phyloP scores from a whole-genome alignment of 2,113 vertebrate genomes.

The Calyptomena viridis region DNA sequence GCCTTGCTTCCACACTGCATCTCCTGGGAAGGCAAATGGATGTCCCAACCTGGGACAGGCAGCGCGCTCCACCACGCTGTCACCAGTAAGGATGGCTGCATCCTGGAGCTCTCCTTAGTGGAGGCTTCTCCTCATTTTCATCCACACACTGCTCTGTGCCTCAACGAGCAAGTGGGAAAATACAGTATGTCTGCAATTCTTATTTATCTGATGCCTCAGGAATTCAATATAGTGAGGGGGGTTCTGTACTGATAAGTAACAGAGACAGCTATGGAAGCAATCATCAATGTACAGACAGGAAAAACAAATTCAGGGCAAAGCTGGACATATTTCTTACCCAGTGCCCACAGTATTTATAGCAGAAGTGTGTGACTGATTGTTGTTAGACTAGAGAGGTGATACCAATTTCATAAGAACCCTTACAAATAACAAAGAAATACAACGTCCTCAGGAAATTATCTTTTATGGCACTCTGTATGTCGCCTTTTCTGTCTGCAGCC shows the following conservation, averaged over 20 bases:
- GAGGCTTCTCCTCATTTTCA: neutral
- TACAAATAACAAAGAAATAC: neutral
- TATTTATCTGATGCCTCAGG: neutral
- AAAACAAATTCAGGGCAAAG: neutral
- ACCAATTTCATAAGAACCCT: neutral
- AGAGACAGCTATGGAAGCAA: neutral
- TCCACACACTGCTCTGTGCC: neutral
- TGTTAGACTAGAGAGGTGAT: neutral
- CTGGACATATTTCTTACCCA: neutral
- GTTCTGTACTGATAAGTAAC: neutral
- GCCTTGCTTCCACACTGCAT: neutral
- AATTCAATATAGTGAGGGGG: neutral
- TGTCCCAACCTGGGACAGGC: neutral
- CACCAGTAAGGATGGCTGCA: neutral
- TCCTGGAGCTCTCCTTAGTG: neutral
- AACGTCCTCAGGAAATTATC: neutral
- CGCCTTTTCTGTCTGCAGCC: neutral
- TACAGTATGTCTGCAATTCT: neutral
- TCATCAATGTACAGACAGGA: neutral
- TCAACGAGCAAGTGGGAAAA: neutral
- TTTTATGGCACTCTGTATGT: neutral
- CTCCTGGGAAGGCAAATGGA: neutral
- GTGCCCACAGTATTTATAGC: neutral
- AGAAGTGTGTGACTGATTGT: neutral
- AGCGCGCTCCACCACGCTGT: neutral